Percentiles rank a stretch among this genome's conserved stretches.
These are phyloP conservation scores for Polydrusus tereticollis DNA, from an alignment of 2,888 invertebrate species.

Conservation along the genomic window DNA sequence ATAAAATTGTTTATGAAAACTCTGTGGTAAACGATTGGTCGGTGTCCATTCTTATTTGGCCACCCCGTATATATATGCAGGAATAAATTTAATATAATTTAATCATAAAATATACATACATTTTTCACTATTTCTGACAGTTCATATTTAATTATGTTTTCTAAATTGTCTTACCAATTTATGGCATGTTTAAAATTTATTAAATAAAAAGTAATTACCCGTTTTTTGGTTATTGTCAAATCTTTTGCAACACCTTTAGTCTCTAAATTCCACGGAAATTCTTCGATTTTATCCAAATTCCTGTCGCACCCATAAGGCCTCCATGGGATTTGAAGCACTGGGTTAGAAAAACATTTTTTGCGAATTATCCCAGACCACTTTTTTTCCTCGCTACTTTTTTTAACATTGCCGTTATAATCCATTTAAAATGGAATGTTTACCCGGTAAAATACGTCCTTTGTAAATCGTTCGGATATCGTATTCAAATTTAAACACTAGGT, in stretches of 20 bases:
- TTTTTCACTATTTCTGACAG: no score
- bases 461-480: no score
- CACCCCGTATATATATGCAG: no score
- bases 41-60: no score
- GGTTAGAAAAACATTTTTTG: background rate
- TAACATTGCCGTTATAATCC: background rate
- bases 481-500: no score
- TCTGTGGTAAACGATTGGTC: no score
- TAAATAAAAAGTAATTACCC: background rate
- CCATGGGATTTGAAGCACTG: slow-evolving; percentile 2
- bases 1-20: no score
- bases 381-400: background rate
- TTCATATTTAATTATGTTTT: no score
- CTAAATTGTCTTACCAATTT: no score
- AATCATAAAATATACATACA: no score
- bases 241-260: background rate
- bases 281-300: background rate
- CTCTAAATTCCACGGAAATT: slow-evolving; percentile 6
- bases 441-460: background rate
- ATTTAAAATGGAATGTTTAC: background rate
- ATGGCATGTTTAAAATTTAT: no score
- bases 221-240: background rate
- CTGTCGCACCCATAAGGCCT: background rate
- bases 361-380: background rate
- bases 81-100: no score